Evolutionary conservation across 2,797 vertebrate species (phyloP).

Genomic region (Sebastiscus tertius): DNA sequence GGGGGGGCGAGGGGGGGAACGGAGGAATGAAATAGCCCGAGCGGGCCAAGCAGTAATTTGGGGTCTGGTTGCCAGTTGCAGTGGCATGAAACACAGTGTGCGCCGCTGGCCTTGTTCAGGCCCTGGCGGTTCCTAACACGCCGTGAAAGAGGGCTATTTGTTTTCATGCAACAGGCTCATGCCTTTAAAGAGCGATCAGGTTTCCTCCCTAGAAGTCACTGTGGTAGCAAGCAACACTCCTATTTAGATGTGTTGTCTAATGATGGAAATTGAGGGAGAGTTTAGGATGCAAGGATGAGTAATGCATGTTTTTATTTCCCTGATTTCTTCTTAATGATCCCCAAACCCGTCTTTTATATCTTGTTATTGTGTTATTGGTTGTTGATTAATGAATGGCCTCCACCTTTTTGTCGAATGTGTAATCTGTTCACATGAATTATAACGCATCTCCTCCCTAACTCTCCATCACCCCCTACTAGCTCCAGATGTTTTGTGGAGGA

Average conservation of each 20-base stretch:
- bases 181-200: slow-evolving; percentile 34
- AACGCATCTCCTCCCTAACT: slow-evolving; percentile 21
- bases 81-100: slow-evolving; percentile 32
- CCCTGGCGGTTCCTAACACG: slow-evolving; percentile 35
- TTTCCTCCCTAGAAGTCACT: neutral
- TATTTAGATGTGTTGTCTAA: neutral
- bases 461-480: slow-evolving; percentile 6
- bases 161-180: slow-evolving; percentile 35
- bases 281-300: neutral
- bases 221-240: neutral
- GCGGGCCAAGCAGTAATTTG: slow-evolving; percentile 56
- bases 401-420: neutral
- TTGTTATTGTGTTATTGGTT: slow-evolving; percentile 6
- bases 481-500: slow-evolving; percentile 57
- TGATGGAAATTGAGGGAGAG: neutral
- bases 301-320: slow-evolving; percentile 17
- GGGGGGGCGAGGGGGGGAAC: neutral
- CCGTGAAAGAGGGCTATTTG: slow-evolving; percentile 46
- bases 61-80: slow-evolving; percentile 60
- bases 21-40: slow-evolving; percentile 17
- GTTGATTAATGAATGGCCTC: slow-evolving; percentile 18
- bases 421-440: slow-evolving; percentile 19
- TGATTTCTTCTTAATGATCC: slow-evolving; percentile 1
- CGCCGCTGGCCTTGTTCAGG: slow-evolving; percentile 22
- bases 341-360: neutral